Base-by-base conservation (phyloP, 2,797 vertebrate genomes). In the Gallinago solitaria region DNA sequence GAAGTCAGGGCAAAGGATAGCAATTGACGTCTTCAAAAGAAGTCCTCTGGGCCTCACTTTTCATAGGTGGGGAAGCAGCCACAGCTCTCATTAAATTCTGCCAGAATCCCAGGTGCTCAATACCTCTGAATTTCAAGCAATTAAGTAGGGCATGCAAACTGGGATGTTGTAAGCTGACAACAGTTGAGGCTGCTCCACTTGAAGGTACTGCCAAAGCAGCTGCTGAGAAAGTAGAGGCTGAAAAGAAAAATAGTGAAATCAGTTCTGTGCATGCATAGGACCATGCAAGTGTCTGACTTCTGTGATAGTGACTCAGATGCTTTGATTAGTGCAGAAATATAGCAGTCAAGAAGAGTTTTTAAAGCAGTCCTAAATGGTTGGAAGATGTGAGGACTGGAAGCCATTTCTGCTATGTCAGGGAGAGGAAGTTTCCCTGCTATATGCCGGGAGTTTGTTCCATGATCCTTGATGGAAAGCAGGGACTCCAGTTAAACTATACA, bases 71-170 rank as follows among this genome's bases (percentile, higher is more conserved):
- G 63, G 70, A 92, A 90, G 51, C 82, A 86, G 76, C 27, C 84
- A 87, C 35, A 63, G 67, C 33, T 56, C 76, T 94, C 57, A 83
- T 91, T 81, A 88, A 93, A 96, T 86, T 95, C 82, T 77, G 48
- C 41, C 4, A 12, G 57, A 90, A 39, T 91, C 83, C 50, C 91
- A 86, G 77, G 73, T 88, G 84, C 67, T 94, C 77, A 27, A 37
- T 83, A 73, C 76, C 59, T 76, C 69, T 82, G 87, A 88, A 95
- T 94, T 94, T 87, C 73, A 90, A 51, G 80, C 63, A 93, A 79
- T 93, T 88, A 93, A 95, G 47, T 79, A 81, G 76, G 79, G 69
- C 54, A 57, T 86, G 77, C 70, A 96, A 93, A 94, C 73, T 30
- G 73, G 69, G 76, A 88, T 94, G 61, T 25, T 83, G 51, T 51